Evolutionary conservation across 2,888 invertebrate species (phyloP), one percentile per base, ranked within the genome.

Genomic region (Agriopis leucophaearia): DNA sequence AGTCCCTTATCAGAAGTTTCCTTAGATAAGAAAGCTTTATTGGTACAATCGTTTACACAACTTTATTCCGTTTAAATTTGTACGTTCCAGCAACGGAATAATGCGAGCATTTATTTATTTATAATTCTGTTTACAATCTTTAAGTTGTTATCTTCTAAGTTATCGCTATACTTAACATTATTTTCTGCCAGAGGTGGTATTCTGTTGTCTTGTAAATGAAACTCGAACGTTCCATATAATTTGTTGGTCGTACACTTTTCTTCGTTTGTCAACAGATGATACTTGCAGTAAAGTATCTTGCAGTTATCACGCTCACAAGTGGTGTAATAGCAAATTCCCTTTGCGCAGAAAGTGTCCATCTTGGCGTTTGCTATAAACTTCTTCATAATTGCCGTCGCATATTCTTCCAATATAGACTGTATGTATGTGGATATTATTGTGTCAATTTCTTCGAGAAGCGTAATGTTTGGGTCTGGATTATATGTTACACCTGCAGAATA

Each of bases 251-350:
- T 70, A 73, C 87, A 89, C 63, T 80, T 80, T 65, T 78, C 77
- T 67, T 77, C 76, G 44, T 81, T 83, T 6, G 76, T 85, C 27
- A 88, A 65, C 66, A 88, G 75, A 71, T 84, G 72, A 70, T 86
- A 89, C 58, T 82, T 85, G 72, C 88, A 89, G 73, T 83, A 82
- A 48, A 75, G 71, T 36, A 78, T 45, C 68, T 78, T 74, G 68
- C 87, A 88, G 36, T 80, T 74, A 1, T 73, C 71, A 15, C 80
- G 44, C 64, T 83, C 74, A 65, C 87, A 88, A 38, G 73, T 58
- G n/a, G 79, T 80, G 58, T 86, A 90, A 64, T 86, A 86, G 73
- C 89, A 89, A 40, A 85, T 70, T 9, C 88, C 88, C 15, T 85
- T 80, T 3, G 74, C 69, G 68, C 90, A 91, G 58, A 81, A 78